Conservation (phyloP, 2,797 vertebrate genomes). For the Cryptoprocta ferox region DNA sequence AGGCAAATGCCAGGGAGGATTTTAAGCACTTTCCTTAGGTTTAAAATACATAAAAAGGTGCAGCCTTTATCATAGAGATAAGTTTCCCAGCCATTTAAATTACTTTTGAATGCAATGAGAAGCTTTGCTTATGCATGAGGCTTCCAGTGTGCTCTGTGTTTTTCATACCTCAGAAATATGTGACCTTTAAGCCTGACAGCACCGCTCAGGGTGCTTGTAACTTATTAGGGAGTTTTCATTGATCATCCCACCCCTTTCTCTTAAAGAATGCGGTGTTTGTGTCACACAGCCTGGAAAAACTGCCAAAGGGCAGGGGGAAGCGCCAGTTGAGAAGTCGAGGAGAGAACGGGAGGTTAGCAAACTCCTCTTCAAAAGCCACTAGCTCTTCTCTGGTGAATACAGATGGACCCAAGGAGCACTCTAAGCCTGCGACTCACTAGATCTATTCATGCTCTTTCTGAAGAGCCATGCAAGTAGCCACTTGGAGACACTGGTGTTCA, state of each 20-base stretch:
- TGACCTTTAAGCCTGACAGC: slow-evolving; percentile 81
- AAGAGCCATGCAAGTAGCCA: slow-evolving; percentile 22
- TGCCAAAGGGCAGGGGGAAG: slow-evolving; percentile 41
- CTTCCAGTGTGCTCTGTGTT: slow-evolving; percentile 50
- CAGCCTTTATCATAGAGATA: slow-evolving; percentile 63
- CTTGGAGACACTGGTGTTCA: background rate
- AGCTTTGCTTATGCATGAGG: slow-evolving; percentile 51
- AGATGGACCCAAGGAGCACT: background rate
- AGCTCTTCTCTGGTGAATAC: slow-evolving; percentile 34
- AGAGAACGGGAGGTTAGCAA: background rate
- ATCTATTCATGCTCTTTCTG: slow-evolving; percentile 21
- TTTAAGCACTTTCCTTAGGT: slow-evolving; percentile 68
- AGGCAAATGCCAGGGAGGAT: slow-evolving; percentile 76
- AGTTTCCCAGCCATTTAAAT: slow-evolving; percentile 74
- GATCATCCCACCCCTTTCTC: slow-evolving; percentile 38
- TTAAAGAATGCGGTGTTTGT: slow-evolving; percentile 52
- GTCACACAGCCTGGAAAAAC: slow-evolving; percentile 50
- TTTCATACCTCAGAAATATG: slow-evolving; percentile 52
- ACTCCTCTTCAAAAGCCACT: background rate
- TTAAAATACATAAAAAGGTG: slow-evolving; percentile 73
- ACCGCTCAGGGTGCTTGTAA: slow-evolving; percentile 57
- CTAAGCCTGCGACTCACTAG: background rate
- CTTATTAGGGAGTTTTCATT: slow-evolving; percentile 72
- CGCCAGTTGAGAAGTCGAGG: background rate
- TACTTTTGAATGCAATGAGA: slow-evolving; percentile 47